Conservation (phyloP, 1,140 invertebrate species). For the Cherax quadricarinatus region DNA sequence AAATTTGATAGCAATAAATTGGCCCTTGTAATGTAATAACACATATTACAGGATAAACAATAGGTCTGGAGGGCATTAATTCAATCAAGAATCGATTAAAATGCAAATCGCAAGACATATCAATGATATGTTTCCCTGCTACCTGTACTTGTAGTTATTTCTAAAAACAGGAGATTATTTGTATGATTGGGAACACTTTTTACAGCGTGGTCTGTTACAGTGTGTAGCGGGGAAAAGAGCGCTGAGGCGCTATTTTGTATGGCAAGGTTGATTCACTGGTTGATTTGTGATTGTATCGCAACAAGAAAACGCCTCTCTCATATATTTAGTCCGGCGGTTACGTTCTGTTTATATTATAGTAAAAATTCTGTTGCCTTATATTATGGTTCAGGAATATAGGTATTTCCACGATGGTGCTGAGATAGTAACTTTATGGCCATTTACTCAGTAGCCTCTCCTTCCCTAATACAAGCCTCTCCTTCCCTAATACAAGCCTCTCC, state of each 20-base stretch:
- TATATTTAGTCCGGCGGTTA: too few relatives aligned
- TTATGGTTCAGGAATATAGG: too few relatives aligned
- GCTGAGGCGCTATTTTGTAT: not conserved
- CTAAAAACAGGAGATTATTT: constrained; percentile 11
- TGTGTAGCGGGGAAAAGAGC: not conserved
- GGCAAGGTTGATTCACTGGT: too few relatives aligned
- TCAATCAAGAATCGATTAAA: constrained; percentile 12
- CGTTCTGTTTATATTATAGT: too few relatives aligned
- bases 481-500: too few relatives aligned
- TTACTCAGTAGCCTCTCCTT: too few relatives aligned
- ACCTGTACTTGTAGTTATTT: not conserved
- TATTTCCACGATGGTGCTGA: too few relatives aligned
- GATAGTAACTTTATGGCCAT: too few relatives aligned
- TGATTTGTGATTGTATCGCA: too few relatives aligned
- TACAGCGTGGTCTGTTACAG: not conserved
- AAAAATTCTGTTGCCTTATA: too few relatives aligned
- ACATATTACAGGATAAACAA: not conserved
- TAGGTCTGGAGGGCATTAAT: not conserved
- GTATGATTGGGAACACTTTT: not conserved
- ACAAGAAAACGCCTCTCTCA: too few relatives aligned
- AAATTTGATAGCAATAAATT: not conserved
- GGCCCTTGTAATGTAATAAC: not conserved
- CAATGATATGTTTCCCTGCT: constrained; percentile 7
- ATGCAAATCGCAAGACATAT: constrained; percentile 12
- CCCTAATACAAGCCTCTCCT: too few relatives aligned